phyloP scores from a whole-genome alignment of 2,888 invertebrate genomes.

The Smittia sp. region DNA sequence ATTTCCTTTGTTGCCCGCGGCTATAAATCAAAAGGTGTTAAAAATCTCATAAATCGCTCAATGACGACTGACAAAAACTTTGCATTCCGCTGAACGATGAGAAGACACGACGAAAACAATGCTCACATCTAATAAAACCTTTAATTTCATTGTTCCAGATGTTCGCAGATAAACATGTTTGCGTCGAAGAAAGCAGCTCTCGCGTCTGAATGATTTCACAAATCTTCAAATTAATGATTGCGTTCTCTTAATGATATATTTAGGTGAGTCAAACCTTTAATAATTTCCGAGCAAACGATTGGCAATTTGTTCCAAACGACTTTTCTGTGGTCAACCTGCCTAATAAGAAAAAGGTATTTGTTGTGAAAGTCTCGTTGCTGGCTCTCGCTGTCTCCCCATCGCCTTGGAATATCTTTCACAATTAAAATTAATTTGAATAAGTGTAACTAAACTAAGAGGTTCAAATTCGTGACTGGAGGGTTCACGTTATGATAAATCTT shows the following conservation, averaged over 20 bases:
- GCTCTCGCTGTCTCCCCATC: neutral
- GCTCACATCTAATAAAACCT: neutral
- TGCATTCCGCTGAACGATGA: too few species aligned
- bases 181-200: neutral
- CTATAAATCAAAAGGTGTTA: constrained; percentile 1
- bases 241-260: constrained; percentile 30
- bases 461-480: constrained; percentile 33
- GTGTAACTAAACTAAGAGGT: constrained; percentile 9
- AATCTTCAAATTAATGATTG: constrained; percentile 29
- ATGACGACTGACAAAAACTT: constrained; percentile 1
- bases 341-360: neutral
- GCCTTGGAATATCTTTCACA: neutral
- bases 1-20: neutral
- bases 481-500: neutral
- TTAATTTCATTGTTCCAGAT: constrained; percentile 14
- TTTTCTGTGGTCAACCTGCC: constrained; percentile 9
- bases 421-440: constrained; percentile 21
- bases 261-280: constrained; percentile 26
- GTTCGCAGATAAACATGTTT: constrained; percentile 2
- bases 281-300: neutral
- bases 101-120: neutral
- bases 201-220: constrained; percentile 28
- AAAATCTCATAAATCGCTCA: neutral
- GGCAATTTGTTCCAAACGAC: constrained; percentile 13
- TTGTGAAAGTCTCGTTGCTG: constrained; percentile 23